These are phyloP conservation scores for Tragelaphus oryx DNA, from an alignment of 2,797 vertebrate species.

Conservation along the genomic window DNA sequence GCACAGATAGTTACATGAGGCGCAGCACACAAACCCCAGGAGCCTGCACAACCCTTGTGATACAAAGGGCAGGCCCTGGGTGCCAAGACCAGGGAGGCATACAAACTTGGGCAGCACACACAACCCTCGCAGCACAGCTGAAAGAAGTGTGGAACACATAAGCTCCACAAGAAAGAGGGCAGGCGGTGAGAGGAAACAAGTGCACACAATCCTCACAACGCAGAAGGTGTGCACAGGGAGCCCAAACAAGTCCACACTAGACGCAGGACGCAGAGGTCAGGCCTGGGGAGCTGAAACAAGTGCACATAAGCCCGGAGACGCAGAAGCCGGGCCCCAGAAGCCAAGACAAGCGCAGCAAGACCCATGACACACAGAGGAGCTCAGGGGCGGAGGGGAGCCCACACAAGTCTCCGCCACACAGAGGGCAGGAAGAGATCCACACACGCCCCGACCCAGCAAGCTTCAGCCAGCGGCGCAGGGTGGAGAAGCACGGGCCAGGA, in stretches of 20 bases:
- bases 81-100: not conserved
- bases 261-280: too few species aligned
- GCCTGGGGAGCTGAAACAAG: too few species aligned
- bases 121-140: not conserved
- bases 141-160: not conserved
- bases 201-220: not conserved
- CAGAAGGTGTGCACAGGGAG: not conserved
- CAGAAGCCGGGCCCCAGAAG: rapidly evolving
- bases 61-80: not conserved
- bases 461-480: not conserved
- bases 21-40: not conserved
- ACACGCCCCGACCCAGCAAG: not conserved
- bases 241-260: rapidly evolving
- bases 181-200: not conserved
- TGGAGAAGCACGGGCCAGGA: rapidly evolving
- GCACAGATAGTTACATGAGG: not conserved
- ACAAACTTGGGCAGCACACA: not conserved
- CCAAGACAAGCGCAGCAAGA: rapidly evolving
- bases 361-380: rapidly evolving
- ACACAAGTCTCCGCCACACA: rapidly evolving
- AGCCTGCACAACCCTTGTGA: not conserved
- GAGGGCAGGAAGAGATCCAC: not conserved
- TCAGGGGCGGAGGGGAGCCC: too few species aligned
- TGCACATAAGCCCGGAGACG: not conserved
- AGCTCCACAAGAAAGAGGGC: not conserved